These are phyloP conservation scores for Gymnoscopelus microlampas DNA, from an alignment of 2,797 vertebrate genomes.

Conservation along the genomic window DNA sequence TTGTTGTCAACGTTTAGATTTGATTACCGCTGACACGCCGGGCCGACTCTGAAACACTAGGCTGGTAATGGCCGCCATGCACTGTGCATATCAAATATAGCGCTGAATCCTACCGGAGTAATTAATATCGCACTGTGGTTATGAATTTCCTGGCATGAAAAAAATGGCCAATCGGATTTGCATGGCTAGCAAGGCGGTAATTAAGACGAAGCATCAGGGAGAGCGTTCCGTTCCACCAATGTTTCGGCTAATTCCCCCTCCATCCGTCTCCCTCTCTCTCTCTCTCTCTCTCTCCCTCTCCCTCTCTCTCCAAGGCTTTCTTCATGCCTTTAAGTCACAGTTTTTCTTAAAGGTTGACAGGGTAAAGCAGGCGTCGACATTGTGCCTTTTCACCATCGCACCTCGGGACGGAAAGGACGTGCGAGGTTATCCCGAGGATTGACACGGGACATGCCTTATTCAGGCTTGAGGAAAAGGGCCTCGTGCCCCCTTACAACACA, in stretches of 20 bases:
- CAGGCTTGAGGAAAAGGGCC: conserved; percentile 8
- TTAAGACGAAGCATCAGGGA: conserved; percentile 72
- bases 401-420: conserved; percentile 44
- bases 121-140: conserved; percentile 81
- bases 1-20: conserved; percentile 85
- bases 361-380: conserved; percentile 60
- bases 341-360: conserved; percentile 52
- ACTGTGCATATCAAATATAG: conserved; percentile 81
- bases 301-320: conserved; percentile 7
- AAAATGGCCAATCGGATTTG: conserved; percentile 73
- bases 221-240: conserved; percentile 45
- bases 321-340: conserved; percentile 36
- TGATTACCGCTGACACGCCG: conserved; percentile 84
- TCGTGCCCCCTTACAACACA: conserved; percentile 4
- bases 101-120: conserved; percentile 73
- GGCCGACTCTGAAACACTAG: conserved; percentile 77
- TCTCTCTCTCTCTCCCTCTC: conserved; percentile 32
- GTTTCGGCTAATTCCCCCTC: conserved; percentile 53
- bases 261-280: conserved; percentile 23
- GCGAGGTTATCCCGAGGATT: conserved; percentile 16
- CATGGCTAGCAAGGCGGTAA: conserved; percentile 71
- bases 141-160: conserved; percentile 82
- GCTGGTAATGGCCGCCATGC: conserved; percentile 72
- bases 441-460: conserved; percentile 23
- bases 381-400: conserved; percentile 37